Conservation (phyloP, 2,113 vertebrate species). For the Spizaetus ornatus region DNA sequence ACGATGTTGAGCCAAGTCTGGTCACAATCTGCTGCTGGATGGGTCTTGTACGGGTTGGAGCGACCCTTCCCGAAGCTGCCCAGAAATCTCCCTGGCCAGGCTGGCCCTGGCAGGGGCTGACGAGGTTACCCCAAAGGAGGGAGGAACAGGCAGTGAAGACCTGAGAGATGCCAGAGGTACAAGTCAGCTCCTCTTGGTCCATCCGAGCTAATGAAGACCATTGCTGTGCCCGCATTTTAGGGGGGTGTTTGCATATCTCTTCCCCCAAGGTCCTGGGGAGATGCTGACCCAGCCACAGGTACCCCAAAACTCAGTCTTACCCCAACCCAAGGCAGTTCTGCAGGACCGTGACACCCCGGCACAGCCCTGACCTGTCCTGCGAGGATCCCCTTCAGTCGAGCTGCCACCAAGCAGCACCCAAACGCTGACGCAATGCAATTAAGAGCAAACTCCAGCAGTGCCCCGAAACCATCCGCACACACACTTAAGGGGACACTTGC, state of each 20-base stretch:
- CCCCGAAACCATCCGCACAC: accelerated
- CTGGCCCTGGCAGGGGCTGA: not conserved
- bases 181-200: not conserved
- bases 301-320: not conserved
- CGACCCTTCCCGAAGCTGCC: not conserved
- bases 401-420: not conserved
- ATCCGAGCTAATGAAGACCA: not conserved
- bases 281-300: no score
- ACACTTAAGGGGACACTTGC: accelerated
- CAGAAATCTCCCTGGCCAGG: not conserved
- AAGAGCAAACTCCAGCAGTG: not conserved
- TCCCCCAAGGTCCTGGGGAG: not conserved
- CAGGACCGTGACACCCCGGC: not conserved
- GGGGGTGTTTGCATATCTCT: not conserved
- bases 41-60: not conserved
- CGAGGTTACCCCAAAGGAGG: not conserved
- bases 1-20: not conserved
- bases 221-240: accelerated
- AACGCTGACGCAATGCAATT: accelerated
- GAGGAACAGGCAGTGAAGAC: not conserved
- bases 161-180: not conserved
- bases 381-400: not conserved
- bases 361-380: not conserved
- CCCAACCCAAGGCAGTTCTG: not conserved
- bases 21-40: not conserved